Conservation (phyloP, 2,888 invertebrate species). For the Euplagia quadripunctaria region DNA sequence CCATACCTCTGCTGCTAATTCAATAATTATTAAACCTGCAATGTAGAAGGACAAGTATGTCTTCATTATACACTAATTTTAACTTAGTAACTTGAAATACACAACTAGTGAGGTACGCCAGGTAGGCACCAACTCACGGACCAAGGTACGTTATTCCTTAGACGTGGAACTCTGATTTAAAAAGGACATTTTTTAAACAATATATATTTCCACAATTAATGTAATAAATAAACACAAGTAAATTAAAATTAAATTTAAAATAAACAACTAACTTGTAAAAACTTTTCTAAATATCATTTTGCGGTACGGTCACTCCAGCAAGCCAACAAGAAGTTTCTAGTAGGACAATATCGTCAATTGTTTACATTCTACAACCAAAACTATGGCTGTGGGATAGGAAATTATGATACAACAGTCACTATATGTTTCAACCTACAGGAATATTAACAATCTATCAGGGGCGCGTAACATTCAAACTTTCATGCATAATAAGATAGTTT, state of each 20-base stretch:
- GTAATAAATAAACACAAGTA: not conserved
- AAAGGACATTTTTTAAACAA: not conserved
- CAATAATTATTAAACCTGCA: slow-evolving; percentile 72
- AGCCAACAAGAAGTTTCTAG: slow-evolving; percentile 59
- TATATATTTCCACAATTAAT: not conserved
- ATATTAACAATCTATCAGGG: slow-evolving; percentile 62
- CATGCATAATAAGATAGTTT: not conserved
- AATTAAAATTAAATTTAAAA: not conserved
- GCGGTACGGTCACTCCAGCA: slow-evolving; percentile 52
- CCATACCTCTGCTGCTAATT: slow-evolving; percentile 71
- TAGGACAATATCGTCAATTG: slow-evolving; percentile 54
- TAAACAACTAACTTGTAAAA: slow-evolving; percentile 66
- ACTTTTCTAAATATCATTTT: slow-evolving; percentile 73
- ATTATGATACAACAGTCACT: slow-evolving; percentile 65
- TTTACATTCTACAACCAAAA: slow-evolving; percentile 65
- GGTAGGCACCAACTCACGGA: too few relatives aligned
- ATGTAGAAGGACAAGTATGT: slow-evolving; percentile 14
- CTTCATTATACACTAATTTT: not conserved
- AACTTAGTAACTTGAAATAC: too few relatives aligned
- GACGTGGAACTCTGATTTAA: too few relatives aligned
- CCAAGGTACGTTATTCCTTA: too few relatives aligned
- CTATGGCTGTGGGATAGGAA: slow-evolving; percentile 69
- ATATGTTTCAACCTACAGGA: slow-evolving; percentile 36
- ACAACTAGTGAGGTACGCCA: too few relatives aligned
- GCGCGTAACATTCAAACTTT: slow-evolving; percentile 50